Conservation (phyloP, 2,113 vertebrate genomes). For the Daphoenositta chrysoptera region DNA sequence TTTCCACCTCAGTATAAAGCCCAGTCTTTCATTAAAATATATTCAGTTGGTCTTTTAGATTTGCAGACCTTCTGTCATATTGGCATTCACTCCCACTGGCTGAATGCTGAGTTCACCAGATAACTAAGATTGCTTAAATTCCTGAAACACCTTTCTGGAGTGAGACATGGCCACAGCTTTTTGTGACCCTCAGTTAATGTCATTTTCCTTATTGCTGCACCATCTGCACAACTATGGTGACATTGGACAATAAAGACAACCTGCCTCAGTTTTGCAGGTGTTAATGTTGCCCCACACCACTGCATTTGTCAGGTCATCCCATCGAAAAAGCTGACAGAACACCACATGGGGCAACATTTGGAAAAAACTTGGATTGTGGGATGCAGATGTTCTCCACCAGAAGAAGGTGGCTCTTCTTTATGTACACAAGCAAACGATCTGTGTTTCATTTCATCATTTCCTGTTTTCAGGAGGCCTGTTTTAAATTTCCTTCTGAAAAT, state of each 20-base stretch:
- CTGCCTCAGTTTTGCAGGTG: background rate
- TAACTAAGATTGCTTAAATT: background rate
- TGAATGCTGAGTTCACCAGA: background rate
- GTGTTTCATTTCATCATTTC: background rate
- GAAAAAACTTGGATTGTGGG: background rate
- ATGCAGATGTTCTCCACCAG: background rate
- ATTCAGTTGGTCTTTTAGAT: background rate
- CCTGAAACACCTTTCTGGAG: background rate
- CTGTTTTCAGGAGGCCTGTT: background rate
- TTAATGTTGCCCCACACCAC: background rate
- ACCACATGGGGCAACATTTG: background rate
- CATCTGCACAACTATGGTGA: background rate
- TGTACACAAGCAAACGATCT: background rate
- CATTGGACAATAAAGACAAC: background rate
- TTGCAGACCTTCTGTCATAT: background rate
- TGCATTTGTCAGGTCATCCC: rapidly evolving
- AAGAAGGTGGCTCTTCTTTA: background rate
- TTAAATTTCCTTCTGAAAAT: background rate
- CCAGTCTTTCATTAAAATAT: background rate
- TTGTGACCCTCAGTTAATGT: background rate
- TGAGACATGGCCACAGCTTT: background rate
- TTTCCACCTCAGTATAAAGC: background rate
- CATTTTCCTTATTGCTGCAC: background rate
- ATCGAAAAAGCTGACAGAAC: background rate
- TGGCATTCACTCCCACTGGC: background rate